These are phyloP conservation scores for Drosophila cardini DNA, from an alignment of 1,140 invertebrate species.

Conservation along the genomic window DNA sequence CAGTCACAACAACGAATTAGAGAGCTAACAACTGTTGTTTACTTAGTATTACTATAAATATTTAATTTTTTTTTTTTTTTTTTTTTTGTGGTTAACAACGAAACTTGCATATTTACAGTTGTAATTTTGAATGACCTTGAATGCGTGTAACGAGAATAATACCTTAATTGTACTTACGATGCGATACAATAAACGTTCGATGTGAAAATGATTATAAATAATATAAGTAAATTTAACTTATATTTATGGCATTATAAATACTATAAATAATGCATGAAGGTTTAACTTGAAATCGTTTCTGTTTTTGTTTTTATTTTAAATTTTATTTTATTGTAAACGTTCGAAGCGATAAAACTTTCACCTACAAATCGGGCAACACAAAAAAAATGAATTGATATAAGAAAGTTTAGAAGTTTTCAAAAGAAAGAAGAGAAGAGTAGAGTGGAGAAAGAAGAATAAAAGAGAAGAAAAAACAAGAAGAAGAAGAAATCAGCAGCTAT, in stretches of 20 bases:
- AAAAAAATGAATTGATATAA: slow-evolving; percentile 35
- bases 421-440: background rate
- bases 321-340: slow-evolving; percentile 25
- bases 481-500: slow-evolving; percentile 17
- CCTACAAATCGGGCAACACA: slow-evolving; percentile 51
- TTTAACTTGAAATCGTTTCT: slow-evolving; percentile 27
- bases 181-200: slow-evolving; percentile 3
- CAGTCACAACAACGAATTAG: slow-evolving; percentile 4
- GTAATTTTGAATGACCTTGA: slow-evolving; percentile 53
- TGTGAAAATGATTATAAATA: slow-evolving; percentile 19
- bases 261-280: slow-evolving; percentile 50
- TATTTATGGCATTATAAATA: slow-evolving; percentile 11
- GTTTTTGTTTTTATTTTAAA: slow-evolving; percentile 8
- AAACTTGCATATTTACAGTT: slow-evolving; percentile 35
- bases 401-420: slow-evolving; percentile 54
- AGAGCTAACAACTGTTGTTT: slow-evolving; percentile 10
- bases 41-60: background rate
- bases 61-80: slow-evolving; percentile 25
- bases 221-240: slow-evolving; percentile 18
- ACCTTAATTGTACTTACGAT: slow-evolving; percentile 5
- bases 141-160: slow-evolving; percentile 40
- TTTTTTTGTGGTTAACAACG: slow-evolving; percentile 46
- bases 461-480: background rate
- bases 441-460: background rate
- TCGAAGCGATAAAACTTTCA: slow-evolving; percentile 56